phyloP scores from a whole-genome alignment of 1,140 invertebrate genomes.

The Pseudomyrmex cubaensis region DNA sequence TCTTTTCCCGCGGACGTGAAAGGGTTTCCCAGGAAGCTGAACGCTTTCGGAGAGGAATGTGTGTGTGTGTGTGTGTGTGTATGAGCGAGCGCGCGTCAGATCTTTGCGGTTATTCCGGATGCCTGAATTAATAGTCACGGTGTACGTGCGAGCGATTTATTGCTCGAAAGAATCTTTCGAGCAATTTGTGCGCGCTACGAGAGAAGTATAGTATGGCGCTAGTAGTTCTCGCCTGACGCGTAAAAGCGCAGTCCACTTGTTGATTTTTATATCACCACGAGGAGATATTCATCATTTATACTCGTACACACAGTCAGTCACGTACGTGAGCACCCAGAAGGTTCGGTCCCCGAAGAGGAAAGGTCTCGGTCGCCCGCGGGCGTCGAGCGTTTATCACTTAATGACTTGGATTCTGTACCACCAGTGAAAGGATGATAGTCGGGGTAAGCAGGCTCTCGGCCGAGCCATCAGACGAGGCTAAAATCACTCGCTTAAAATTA shows the following conservation, averaged over 20 bases:
- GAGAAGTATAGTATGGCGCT: no score
- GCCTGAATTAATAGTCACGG: background rate
- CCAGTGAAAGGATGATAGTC: conserved; percentile 37
- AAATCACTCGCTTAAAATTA: conserved; percentile 57
- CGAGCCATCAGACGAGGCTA: conserved; percentile 50
- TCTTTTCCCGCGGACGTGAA: conserved; percentile 23
- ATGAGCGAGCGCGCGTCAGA: no score
- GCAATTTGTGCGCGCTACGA: no score
- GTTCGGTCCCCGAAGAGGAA: conserved; percentile 28
- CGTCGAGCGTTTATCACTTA: conserved; percentile 66
- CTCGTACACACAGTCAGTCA: background rate
- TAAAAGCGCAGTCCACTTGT: conserved; percentile 46
- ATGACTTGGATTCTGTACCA: conserved; percentile 53
- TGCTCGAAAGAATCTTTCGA: no score
- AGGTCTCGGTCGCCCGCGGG: conserved; percentile 56
- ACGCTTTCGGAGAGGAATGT: background rate
- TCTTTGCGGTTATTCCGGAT: no score
- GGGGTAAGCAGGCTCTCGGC: conserved; percentile 41
- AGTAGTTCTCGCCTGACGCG: background rate
- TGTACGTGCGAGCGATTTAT: background rate
- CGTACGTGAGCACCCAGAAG: conserved; percentile 18
- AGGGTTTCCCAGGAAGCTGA: conserved; percentile 15
- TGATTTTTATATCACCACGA: conserved; percentile 42
- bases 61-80: no score
- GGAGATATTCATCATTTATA: conserved; percentile 59